Evolutionary conservation across 2,888 invertebrate species (phyloP), one percentile per base, ranked within the genome.

Genomic region (Phania funesta): DNA sequence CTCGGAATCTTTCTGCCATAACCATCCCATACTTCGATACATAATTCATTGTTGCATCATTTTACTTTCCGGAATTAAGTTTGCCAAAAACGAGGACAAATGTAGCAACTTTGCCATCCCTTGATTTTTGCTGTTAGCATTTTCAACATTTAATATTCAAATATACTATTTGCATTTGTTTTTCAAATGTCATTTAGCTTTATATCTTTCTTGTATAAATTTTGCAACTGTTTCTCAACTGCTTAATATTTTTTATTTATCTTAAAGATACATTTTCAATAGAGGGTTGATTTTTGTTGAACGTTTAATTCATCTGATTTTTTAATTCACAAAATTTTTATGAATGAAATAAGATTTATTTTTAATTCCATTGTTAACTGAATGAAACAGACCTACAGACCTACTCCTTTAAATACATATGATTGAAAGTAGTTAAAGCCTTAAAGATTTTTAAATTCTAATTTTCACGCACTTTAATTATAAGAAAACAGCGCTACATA

Each of bases 111-210:
- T 38, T 38, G 3, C 58, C 50, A 56, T 13, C 20, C 56, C 56
- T 56, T n/a, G 29, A 6, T 26, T 22, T 48, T 56, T 46, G 22
- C 35, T 52, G 18, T 29, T 32, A 8, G 26, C 26, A 52, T 62
- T 62, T 52, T 41, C 50, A 73, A 77, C 54, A 67, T 26, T 58
- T 44, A 64, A 35, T 24, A 48, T 56, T 62, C 29, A 64, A 64
- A 29, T 56, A 38, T 64, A 64, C 50, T 50, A 26, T 60, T 71
- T 22, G 13, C 56, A 52, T 71, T 41, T 9, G 9, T 26, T 48
- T 58, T 46, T 58, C 35, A 41, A 3, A 5, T 56, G 54, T 56
- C 62, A 70, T 70, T 77, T 62, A 44, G 18, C 62, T 11, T 48
- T 16, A 20, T 24, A 54, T 77, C 18, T 46, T 11, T 62, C 35